Conservation (phyloP, 2,888 invertebrate genomes). For the Dascillus cervinus region DNA sequence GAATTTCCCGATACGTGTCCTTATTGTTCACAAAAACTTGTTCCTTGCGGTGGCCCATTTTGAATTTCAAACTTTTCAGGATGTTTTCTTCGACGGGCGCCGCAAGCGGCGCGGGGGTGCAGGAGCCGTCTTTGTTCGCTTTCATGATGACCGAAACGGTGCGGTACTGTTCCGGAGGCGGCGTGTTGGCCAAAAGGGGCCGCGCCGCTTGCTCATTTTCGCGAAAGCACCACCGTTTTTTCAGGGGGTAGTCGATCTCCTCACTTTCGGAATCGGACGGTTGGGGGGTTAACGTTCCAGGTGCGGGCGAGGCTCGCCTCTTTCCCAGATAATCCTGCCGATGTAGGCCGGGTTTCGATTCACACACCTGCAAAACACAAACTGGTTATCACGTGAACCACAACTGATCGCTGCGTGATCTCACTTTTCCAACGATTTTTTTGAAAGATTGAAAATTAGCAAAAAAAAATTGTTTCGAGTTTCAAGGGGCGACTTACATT, state of each 20-base stretch:
- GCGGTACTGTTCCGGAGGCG: constrained; percentile 18
- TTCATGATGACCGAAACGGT: constrained; percentile 78
- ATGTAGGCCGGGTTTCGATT: constrained; percentile 8
- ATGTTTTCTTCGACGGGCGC: constrained; percentile 45
- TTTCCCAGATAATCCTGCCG: constrained; percentile 13
- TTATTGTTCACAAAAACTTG: constrained; percentile 37
- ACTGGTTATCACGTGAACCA: background rate
- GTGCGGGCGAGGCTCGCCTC: constrained; percentile 25
- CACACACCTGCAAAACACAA: constrained; percentile 5
- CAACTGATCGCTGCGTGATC: no score
- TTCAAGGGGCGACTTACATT: constrained; percentile 32
- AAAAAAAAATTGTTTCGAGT: constrained; percentile 2
- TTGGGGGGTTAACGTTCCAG: constrained; percentile 61
- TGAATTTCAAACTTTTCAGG: constrained; percentile 62
- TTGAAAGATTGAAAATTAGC: constrained; percentile 2
- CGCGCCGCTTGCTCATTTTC: constrained; percentile 52
- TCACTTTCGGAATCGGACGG: constrained; percentile 73
- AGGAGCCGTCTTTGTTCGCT: constrained; percentile 71
- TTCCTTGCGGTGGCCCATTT: constrained; percentile 60
- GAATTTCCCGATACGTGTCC: constrained; percentile 14
- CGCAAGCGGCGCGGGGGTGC: constrained; percentile 36
- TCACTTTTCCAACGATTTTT: background rate
- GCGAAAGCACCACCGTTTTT: constrained; percentile 51
- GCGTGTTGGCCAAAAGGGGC: constrained; percentile 47
- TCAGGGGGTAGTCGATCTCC: constrained; percentile 43